Base-by-base conservation (phyloP, 2,797 vertebrate genomes). In the Hoplostethus atlanticus region DNA sequence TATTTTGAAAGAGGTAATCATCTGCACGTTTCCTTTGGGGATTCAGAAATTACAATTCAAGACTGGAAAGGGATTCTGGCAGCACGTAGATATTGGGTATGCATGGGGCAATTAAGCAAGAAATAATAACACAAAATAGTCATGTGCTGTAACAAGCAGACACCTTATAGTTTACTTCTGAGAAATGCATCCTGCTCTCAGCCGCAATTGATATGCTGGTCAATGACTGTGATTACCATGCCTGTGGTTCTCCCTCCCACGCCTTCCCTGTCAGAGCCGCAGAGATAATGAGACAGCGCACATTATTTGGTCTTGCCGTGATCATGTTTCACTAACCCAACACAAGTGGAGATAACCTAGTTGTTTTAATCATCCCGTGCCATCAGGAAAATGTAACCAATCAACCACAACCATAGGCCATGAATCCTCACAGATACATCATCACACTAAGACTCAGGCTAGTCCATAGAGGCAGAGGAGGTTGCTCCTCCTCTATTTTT, bases 201-300 rank as follows among this genome's bases (percentile, higher is more conserved):
- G 55, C 54, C 61, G 56, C 62, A 66, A 82, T 51, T 64, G 77
- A 89, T 80, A 80, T 76, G 76, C 72, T 42, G 79, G 83, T 76
- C 83, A 82, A 31, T 81, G 83, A 73, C 67, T 65, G 76, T 83
- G 85, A 90, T 83, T 73, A 78, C 54, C 40, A 52, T 28, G 71
- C 73, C 51, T 17, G 72, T 50, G 57, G 57, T 63, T 62, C 60
- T 75, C 73, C 70, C 78, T 83, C 73, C 77, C 21, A 77, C 55
- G 25, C 72, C 10, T 73, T 65, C 59, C 68, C 82, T 83, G 76
- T 80, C 81, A 79, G 76, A 61, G 59, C 34, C 4, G 21, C 47
- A 38, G 46, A 78, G 87, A 88, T 84, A 88, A 88, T 84, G 76
- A 79, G 67, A 73, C 72, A 38, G 53, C 56, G 55, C 56, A 54